phyloP scores from a whole-genome alignment of 2,113 vertebrate genomes.

The Rousettus leschenaultii region DNA sequence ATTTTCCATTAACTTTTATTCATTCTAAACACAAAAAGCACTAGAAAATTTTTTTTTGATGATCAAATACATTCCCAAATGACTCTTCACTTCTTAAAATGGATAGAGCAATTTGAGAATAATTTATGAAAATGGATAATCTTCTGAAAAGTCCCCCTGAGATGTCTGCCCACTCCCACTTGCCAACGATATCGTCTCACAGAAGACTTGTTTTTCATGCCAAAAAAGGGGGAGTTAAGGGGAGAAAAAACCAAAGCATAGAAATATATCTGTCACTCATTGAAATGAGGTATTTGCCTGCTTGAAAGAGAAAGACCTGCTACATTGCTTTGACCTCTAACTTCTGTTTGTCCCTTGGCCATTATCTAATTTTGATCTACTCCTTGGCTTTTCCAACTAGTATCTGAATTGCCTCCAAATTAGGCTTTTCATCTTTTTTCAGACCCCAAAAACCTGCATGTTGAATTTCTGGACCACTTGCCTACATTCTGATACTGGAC shows the following conservation, averaged over 20 bases:
- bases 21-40: slow-evolving; percentile 65
- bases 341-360: slow-evolving; percentile 35
- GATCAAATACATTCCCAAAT: slow-evolving; percentile 73
- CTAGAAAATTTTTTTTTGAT: slow-evolving; percentile 44
- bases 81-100: slow-evolving; percentile 74
- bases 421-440: background rate
- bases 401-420: background rate
- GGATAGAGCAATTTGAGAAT: slow-evolving; percentile 72
- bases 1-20: slow-evolving; percentile 69
- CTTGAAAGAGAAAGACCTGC: background rate
- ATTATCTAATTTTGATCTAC: slow-evolving; percentile 18
- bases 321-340: slow-evolving; percentile 29
- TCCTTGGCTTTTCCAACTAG: background rate
- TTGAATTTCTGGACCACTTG: background rate
- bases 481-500: background rate
- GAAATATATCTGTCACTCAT: slow-evolving; percentile 10
- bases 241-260: background rate
- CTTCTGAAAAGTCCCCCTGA: slow-evolving; percentile 64
- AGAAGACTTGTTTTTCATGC: slow-evolving; percentile 44
- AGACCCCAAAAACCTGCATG: background rate
- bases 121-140: slow-evolving; percentile 77
- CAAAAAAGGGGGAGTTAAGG: background rate
- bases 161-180: slow-evolving; percentile 59
- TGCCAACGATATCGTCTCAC: slow-evolving; percentile 49
- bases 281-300: slow-evolving; percentile 9